These are phyloP conservation scores for Uloborus diversus DNA, from an alignment of 1,140 invertebrate species.

Conservation along the genomic window DNA sequence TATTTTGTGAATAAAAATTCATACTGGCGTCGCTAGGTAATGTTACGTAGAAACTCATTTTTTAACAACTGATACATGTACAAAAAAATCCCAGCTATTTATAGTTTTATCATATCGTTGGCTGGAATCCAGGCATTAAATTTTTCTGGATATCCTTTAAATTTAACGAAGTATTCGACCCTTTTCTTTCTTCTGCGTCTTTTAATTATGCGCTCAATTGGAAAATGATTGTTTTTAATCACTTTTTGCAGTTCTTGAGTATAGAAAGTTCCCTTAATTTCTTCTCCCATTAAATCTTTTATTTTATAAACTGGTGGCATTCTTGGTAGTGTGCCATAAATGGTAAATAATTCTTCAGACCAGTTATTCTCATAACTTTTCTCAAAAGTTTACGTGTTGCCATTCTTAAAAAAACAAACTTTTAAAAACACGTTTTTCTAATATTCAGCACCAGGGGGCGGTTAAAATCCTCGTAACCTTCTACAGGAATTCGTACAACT, in stretches of 20 bases:
- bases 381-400: too few relatives aligned
- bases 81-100: too few relatives aligned
- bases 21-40: not conserved
- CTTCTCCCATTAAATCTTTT: constrained; percentile 10
- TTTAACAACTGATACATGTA: too few relatives aligned
- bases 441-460: too few relatives aligned
- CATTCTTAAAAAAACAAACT: too few relatives aligned
- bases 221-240: not conserved
- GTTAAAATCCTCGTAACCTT: too few relatives aligned
- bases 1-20: not conserved
- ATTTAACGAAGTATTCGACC: not conserved
- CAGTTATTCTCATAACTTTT: constrained; percentile 18
- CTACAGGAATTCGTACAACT: too few relatives aligned
- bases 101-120: too few relatives aligned
- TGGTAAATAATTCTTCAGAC: not conserved
- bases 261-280: constrained; percentile 44
- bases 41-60: constrained; percentile 8
- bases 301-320: not conserved
- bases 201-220: not conserved
- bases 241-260: not conserved
- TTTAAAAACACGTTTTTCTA: too few relatives aligned
- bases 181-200: not conserved
- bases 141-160: not conserved
- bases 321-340: not conserved
- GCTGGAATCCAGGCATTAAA: not conserved